Base-by-base conservation (phyloP, 2,797 vertebrate species). In the Sebastiscus tertius region DNA sequence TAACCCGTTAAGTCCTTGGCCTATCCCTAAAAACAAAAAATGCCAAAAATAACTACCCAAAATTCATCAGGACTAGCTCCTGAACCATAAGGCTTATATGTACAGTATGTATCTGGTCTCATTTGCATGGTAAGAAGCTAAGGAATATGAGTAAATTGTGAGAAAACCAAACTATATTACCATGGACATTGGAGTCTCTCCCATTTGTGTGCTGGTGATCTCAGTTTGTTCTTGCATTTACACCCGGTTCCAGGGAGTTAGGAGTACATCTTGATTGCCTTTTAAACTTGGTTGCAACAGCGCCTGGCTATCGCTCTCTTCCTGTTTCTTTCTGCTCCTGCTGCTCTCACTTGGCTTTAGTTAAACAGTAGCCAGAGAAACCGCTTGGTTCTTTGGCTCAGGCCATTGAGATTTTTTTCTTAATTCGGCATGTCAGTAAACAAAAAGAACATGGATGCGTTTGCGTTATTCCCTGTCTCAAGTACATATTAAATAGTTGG, bases 151-250 rank as follows among this genome's bases (percentile, higher is more conserved):
- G 39, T 42, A 7, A 42, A 42, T 42, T 42, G 39, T 42, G 39
- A 42, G 39, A 42, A 42, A 42, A 42, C 14, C 39, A 42, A 42
- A 42, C 14, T 42, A 5, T 16, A 42, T 42, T 42, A 42, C 14
- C 39, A 42, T 42, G 6, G 39, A 42, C 14, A 42, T 42, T 42
- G 14, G 2, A 1, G 39, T 42, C 14, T 42, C 39, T 42, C 39
- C 14, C 39, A 1, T 42, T 6, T 42, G 39, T 46, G 13, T 9
- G 64, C 46, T 18, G 39, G 6, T 36, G 27, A 63, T 20, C 13
- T 0, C 8, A n/a, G 42, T 72, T 81, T 67, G 61, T 63, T 77
- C 75, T 63, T 39, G 60, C 36, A 34, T 58, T 72, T 81, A 34
- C 49, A 8, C 20, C 4, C 42, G 36, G 39, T 71, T 27, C 4